These are phyloP conservation scores for Drosophila kanapiae DNA, from an alignment of 1,140 invertebrate species.

Conservation along the genomic window DNA sequence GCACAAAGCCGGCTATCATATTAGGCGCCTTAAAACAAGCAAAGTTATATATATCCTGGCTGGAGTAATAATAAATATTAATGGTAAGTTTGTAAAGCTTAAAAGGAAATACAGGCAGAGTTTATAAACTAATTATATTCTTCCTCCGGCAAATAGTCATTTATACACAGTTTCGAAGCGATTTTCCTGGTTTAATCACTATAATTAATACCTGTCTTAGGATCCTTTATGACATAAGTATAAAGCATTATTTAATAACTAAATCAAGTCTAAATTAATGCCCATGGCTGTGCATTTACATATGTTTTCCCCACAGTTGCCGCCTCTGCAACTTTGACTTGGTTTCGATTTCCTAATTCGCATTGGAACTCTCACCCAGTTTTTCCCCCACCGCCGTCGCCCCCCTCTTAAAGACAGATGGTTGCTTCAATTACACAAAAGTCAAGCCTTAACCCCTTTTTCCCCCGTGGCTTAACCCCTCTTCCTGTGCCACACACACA, in stretches of 20 bases:
- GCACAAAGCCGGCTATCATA: constrained; percentile 1
- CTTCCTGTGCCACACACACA: constrained; percentile 38
- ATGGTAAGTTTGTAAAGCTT: background rate
- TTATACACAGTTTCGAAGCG: background rate
- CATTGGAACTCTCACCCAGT: constrained; percentile 56
- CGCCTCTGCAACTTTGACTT: constrained; percentile 29
- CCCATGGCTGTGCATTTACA: constrained; percentile 7
- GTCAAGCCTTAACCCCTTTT: constrained; percentile 49
- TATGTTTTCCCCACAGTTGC: constrained; percentile 12
- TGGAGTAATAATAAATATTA: background rate
- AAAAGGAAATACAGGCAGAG: background rate
- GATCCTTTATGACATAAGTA: background rate
- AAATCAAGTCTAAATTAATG: background rate
- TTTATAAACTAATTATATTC: background rate
- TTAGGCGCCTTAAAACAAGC: background rate
- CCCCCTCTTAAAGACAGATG: constrained; percentile 21
- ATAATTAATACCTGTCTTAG: too few relatives aligned
- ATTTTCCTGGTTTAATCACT: background rate
- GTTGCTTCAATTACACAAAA: constrained; percentile 81
- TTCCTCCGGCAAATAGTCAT: too few relatives aligned
- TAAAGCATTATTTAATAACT: background rate
- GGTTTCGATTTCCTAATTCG: constrained; percentile 83
- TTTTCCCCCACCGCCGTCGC: constrained; percentile 8
- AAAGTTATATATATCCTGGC: background rate
- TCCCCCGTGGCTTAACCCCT: background rate